A percentile compares a stretch with the other conserved stretches of the same genome.
These are phyloP conservation scores for Mantis religiosa DNA, from an alignment of 2,888 invertebrate genomes.

Conservation along the genomic window DNA sequence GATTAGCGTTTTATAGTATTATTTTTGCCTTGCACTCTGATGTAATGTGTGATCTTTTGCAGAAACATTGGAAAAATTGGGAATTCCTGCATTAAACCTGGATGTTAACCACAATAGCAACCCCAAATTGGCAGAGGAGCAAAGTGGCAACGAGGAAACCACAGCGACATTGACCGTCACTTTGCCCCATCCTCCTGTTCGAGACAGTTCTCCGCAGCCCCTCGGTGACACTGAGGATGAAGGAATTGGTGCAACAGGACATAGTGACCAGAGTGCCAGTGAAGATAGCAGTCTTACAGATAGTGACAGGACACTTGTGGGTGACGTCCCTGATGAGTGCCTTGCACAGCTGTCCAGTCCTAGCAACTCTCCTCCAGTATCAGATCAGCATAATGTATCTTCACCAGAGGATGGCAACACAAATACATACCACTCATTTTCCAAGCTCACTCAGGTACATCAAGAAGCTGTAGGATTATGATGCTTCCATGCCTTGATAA, in stretches of 20 bases:
- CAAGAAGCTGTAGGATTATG: background rate
- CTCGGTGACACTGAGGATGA: constrained; percentile 29
- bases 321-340: constrained; percentile 52
- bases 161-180: background rate
- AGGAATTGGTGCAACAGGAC: constrained; percentile 32
- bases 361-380: constrained; percentile 37
- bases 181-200: background rate
- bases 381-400: constrained; percentile 36
- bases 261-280: constrained; percentile 63
- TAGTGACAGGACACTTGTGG: constrained; percentile 62
- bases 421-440: constrained; percentile 25
- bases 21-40: background rate
- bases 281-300: constrained; percentile 74
- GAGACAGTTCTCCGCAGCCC: constrained; percentile 33
- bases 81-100: constrained; percentile 48
- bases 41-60: constrained; percentile 26
- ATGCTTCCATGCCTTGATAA: background rate
- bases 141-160: constrained; percentile 12
- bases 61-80: constrained; percentile 49
- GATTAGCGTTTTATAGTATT: background rate
- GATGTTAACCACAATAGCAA: constrained; percentile 27
- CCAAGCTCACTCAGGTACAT: constrained; percentile 13
- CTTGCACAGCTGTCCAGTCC: constrained; percentile 39
- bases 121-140: background rate
- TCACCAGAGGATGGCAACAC: constrained; percentile 37